Evolutionary conservation across 64 coral and sea anemone species (phyloP).

Genomic region (Orbicella faveolata): DNA sequence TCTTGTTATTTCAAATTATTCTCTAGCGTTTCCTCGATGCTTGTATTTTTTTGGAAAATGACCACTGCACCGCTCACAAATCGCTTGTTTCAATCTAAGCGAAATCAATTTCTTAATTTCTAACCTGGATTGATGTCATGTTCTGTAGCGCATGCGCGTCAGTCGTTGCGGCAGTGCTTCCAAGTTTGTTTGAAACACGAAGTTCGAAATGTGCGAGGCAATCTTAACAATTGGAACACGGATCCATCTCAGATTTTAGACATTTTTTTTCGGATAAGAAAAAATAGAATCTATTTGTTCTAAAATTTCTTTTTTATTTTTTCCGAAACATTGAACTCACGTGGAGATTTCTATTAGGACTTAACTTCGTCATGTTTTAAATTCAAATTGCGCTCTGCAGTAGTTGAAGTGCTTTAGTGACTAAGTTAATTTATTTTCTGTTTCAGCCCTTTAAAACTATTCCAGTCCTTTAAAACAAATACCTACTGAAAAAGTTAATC

Average conservation of each 20-base stretch:
- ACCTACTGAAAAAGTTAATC: neutral
- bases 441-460: neutral
- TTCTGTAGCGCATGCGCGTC: neutral
- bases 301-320: neutral
- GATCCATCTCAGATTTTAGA: neutral
- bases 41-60: conserved; percentile 6
- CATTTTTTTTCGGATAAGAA: neutral
- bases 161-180: neutral
- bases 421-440: neutral
- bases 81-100: neutral
- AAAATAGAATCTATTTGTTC: neutral
- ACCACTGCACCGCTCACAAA: neutral
- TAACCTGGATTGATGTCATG: neutral
- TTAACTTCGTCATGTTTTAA: neutral
- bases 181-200: neutral
- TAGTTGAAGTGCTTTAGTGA: no score
- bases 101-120: neutral
- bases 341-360: neutral
- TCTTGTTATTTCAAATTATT: neutral
- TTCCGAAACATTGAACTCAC: neutral
- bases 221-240: neutral
- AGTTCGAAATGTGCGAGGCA: neutral
- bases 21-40: neutral
- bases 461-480: neutral
- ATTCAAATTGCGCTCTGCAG: no score